These are phyloP conservation scores for Montipora capricornis DNA, from an alignment of 64 coral and sea anemone genomes.

Conservation along the genomic window DNA sequence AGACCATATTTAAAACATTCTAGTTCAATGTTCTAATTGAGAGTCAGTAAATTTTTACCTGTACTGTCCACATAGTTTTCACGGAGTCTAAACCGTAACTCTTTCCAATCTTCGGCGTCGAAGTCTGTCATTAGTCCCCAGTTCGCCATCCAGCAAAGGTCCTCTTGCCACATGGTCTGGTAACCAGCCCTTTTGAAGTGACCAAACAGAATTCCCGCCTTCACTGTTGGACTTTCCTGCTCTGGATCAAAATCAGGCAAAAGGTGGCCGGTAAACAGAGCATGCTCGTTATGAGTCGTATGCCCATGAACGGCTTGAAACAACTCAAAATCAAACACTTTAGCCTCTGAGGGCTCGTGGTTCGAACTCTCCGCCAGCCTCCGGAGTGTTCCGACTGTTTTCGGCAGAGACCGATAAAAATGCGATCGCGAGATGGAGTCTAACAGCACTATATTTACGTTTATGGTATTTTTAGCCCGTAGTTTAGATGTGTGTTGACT, in stretches of 20 bases:
- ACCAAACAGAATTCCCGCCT: constrained; percentile 73
- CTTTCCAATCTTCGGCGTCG: constrained; percentile 55
- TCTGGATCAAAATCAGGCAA: constrained; percentile 46
- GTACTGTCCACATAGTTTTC: constrained; percentile 65
- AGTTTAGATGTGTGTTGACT: constrained; percentile 1
- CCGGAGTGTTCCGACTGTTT: constrained; percentile 69
- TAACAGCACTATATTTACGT: constrained; percentile 86
- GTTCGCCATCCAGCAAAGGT: constrained; percentile 73
- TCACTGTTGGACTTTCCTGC: constrained; percentile 47
- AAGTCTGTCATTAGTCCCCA: constrained; percentile 85
- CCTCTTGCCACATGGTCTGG: constrained; percentile 93
- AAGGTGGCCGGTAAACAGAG: constrained; percentile 77
- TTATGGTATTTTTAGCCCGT: constrained; percentile 63
- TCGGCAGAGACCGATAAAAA: constrained; percentile 94
- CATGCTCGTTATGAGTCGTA: constrained; percentile 87
- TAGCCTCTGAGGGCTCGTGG: background rate
- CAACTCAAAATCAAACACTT: constrained; percentile 89
- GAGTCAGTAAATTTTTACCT: constrained; percentile 8
- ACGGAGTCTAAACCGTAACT: constrained; percentile 19
- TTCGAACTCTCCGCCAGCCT: background rate
- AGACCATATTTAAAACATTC: too few relatives aligned
- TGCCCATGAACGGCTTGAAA: constrained; percentile 95
- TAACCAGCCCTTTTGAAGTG: constrained; percentile 86
- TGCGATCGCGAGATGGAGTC: constrained; percentile 89
- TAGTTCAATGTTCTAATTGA: too few relatives aligned